Evolutionary conservation across 2,797 vertebrate species (phyloP).

Genomic region (Dryobates pubescens): DNA sequence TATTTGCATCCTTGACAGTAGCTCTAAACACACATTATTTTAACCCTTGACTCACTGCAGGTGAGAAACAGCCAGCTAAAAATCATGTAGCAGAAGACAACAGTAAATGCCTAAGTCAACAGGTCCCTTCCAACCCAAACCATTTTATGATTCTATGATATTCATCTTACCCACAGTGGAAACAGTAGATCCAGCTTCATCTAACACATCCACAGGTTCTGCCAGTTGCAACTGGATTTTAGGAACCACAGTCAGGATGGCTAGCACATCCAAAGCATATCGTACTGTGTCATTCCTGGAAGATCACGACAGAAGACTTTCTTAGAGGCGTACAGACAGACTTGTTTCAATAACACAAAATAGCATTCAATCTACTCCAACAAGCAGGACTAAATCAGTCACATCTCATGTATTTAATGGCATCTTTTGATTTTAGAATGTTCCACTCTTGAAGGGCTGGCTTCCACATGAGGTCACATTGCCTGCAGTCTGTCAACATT

Average conservation of each 20-base stretch:
- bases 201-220: slow-evolving; percentile 92
- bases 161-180: slow-evolving; percentile 92
- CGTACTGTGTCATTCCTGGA: slow-evolving; percentile 96
- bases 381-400: not conserved
- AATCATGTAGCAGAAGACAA: not conserved
- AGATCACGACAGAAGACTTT: slow-evolving; percentile 19
- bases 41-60: not conserved
- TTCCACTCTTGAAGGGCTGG: not conserved
- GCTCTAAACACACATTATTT: not conserved
- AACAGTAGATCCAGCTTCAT: slow-evolving; percentile 92
- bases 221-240: slow-evolving; percentile 95
- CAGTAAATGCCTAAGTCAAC: not conserved
- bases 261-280: slow-evolving; percentile 95
- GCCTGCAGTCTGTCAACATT: not conserved
- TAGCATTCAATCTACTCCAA: not conserved
- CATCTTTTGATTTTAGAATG: not conserved
- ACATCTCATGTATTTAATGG: not conserved
- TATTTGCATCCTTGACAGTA: not conserved
- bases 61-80: not conserved
- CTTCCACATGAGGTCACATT: not conserved
- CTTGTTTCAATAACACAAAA: not conserved
- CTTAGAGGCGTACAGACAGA: not conserved
- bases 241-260: slow-evolving; percentile 96
- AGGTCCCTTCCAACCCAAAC: not conserved
- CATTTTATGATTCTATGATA: not conserved